Conservation (phyloP, 2,113 vertebrate genomes). For the Nyctereutes procyonoides region DNA sequence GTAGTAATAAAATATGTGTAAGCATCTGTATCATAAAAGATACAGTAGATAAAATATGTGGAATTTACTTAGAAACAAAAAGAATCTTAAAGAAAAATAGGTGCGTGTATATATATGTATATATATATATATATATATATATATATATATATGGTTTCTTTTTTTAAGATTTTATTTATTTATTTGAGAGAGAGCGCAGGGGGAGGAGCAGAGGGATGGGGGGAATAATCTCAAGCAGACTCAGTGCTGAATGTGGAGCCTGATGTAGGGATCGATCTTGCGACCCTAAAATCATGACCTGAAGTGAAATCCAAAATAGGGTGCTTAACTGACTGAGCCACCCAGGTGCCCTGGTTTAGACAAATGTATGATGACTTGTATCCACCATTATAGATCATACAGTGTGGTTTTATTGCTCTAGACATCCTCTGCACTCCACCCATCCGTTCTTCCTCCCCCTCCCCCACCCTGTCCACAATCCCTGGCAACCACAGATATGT, state of each 20-base stretch:
- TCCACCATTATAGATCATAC: background rate
- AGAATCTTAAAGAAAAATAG: background rate
- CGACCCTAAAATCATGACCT: background rate
- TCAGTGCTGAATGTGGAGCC: background rate
- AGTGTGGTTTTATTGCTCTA: background rate
- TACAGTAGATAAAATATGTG: background rate
- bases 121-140: too few relatives aligned
- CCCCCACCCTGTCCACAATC: background rate
- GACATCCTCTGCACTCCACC: background rate
- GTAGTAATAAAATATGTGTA: background rate
- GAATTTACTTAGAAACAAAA: background rate
- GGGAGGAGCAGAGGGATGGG: background rate
- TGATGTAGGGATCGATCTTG: background rate
- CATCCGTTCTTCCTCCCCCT: background rate
- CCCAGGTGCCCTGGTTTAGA: background rate
- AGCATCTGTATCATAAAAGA: background rate
- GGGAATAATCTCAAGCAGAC: background rate
- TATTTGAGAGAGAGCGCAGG: background rate
- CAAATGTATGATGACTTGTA: background rate
- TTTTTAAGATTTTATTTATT: background rate
- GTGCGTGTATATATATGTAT: too few relatives aligned
- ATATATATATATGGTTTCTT: background rate
- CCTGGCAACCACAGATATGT: background rate
- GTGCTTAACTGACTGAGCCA: background rate
- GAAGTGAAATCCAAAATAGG: background rate